Base-by-base conservation (phyloP, 2,888 invertebrate genomes). In the Orchesella flavescens region DNA sequence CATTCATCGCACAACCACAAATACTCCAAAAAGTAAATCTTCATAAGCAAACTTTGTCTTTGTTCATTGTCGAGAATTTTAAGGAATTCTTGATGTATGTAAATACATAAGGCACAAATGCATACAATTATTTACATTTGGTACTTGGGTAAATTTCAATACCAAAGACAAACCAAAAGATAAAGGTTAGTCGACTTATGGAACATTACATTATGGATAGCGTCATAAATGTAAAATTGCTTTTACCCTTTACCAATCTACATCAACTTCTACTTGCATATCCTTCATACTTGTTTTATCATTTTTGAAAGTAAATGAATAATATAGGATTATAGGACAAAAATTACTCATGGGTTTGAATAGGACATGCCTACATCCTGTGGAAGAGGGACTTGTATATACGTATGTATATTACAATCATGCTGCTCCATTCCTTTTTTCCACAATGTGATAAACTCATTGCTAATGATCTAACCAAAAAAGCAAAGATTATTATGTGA, bases 261-360 rank as follows among this genome's bases (percentile, higher is more conserved):
- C 53, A 53, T n/a, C n/a, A n/a, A n/a, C n/a, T n/a, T n/a, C n/a
- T n/a, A n/a, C n/a, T n/a, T n/a, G n/a, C n/a, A n/a, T n/a, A n/a
- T n/a, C n/a, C 49, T 9, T 49, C 49, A 49, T 49, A n/a, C n/a
- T n/a, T n/a, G n/a, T 34, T 34, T 34, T 34, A 34, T 4, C 34
- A 34, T 34, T 34, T 2, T 34, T 34, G 34, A 34, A 34, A 34
- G 34, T 7, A 34, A 34, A 66, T n/a, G 4, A 17, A 66, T n/a
- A 13, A 17, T n/a, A 24, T 24, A 49, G 19, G 21, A 53, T 53
- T 49, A 55, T 49, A 69, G 69, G 55, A 69, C 53, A 69, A 63
- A 63, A 24, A 13, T 24, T 19, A 53, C 24, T 19, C 2, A 23
- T 12, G 9, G 53, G 55, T n/a, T 69, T 44, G 21, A 2, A 21